Conservation (phyloP, 2,113 vertebrate genomes). For the Ellobius talpinus region DNA sequence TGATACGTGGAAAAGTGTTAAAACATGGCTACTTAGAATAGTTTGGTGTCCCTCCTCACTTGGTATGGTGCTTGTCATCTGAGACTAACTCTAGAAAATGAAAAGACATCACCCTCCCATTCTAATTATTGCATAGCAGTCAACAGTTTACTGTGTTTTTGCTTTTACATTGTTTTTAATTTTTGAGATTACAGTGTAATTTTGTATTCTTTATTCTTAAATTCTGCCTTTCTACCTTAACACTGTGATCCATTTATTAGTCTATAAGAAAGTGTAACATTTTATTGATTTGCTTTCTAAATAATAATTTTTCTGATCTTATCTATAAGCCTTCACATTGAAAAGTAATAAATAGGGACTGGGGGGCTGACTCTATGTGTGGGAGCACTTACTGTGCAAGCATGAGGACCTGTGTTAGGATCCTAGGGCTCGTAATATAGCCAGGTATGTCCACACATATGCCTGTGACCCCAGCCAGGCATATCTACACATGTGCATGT, state of each 20-base stretch:
- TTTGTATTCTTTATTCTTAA: background rate
- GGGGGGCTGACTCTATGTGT: background rate
- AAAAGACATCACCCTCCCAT: background rate
- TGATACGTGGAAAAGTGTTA: background rate
- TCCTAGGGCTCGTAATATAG: background rate
- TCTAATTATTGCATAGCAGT: background rate
- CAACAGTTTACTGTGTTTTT: background rate
- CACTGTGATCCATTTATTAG: background rate
- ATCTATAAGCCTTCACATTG: background rate
- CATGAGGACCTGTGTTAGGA: background rate
- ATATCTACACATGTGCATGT: background rate
- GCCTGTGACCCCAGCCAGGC: background rate
- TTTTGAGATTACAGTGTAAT: background rate
- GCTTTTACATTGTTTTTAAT: background rate
- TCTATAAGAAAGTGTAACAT: background rate
- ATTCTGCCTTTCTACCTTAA: background rate
- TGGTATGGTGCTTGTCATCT: background rate
- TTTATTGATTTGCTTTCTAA: constrained; percentile 28
- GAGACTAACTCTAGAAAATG: background rate
- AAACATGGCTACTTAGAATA: background rate
- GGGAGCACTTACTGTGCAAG: too few species aligned
- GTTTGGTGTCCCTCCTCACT: background rate
- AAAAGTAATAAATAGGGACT: background rate
- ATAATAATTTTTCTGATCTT: constrained; percentile 16
- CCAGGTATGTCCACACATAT: background rate